These are phyloP conservation scores for Xylocopa sonorina DNA, from an alignment of 1,140 invertebrate species.

Conservation along the genomic window DNA sequence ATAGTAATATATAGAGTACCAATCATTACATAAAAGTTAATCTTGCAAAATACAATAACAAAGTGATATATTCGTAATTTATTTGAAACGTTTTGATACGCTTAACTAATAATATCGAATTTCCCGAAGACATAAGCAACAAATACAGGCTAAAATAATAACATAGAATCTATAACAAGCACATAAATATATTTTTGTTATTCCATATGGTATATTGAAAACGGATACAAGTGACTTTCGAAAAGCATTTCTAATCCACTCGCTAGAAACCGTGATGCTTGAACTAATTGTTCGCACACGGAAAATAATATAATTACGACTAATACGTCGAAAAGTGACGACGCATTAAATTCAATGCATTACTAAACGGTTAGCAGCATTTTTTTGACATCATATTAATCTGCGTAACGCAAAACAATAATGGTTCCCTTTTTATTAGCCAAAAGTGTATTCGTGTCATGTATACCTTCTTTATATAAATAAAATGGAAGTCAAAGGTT, in stretches of 20 bases:
- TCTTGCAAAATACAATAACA: too few relatives aligned
- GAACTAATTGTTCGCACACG: background rate
- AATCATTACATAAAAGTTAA: too few relatives aligned
- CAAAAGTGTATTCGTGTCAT: background rate
- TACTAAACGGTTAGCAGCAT: background rate
- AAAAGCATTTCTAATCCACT: background rate
- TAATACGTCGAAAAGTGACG: background rate
- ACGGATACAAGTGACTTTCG: background rate
- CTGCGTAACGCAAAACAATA: background rate
- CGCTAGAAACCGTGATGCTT: background rate
- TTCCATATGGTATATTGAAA: slow-evolving; percentile 13
- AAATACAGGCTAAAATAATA: background rate
- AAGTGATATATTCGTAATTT: too few relatives aligned
- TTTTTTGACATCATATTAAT: background rate
- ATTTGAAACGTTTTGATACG: background rate
- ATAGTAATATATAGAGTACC: too few relatives aligned
- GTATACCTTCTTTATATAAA: slow-evolving; percentile 1
- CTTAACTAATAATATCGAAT: background rate
- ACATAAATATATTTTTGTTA: background rate
- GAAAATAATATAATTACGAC: background rate
- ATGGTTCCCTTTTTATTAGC: background rate
- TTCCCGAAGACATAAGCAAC: background rate
- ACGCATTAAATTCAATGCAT: background rate
- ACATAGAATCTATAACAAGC: background rate
- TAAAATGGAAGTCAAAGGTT: slow-evolving; percentile 29